phyloP scores from a whole-genome alignment of 2,797 vertebrate genomes.

The Spea hammondii region DNA sequence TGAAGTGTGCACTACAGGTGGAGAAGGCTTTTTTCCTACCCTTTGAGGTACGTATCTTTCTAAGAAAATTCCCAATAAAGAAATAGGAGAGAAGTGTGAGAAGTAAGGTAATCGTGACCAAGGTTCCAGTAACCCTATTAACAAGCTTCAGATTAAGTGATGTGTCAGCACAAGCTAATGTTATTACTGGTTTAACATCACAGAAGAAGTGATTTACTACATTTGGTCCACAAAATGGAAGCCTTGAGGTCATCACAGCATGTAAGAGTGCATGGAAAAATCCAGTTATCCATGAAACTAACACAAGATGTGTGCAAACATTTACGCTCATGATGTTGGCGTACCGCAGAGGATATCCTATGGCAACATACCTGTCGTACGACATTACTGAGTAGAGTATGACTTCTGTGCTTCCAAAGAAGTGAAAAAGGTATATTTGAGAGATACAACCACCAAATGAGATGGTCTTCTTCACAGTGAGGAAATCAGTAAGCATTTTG shows the following conservation, averaged over 20 bases:
- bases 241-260: constrained; percentile 40
- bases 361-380: constrained; percentile 47
- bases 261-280: constrained; percentile 47
- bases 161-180: constrained; percentile 17
- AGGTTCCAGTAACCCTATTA: constrained; percentile 1
- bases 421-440: constrained; percentile 52
- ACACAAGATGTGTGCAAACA: constrained; percentile 18
- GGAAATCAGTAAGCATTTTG: constrained; percentile 49
- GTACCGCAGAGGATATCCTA: constrained; percentile 53
- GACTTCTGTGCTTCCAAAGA: constrained; percentile 47
- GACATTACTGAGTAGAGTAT: constrained; percentile 52
- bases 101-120: background rate
- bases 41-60: constrained; percentile 11
- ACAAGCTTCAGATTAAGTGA: constrained; percentile 20
- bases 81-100: constrained; percentile 24
- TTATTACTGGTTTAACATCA: constrained; percentile 27
- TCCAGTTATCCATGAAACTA: constrained; percentile 14
- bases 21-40: constrained; percentile 15
- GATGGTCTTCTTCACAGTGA: constrained; percentile 47
- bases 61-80: background rate
- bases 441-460: constrained; percentile 45
- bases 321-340: constrained; percentile 33
- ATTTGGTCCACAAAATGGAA: constrained; percentile 49
- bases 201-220: constrained; percentile 34
- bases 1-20: constrained; percentile 23